Evolutionary conservation across 2,797 vertebrate genomes (phyloP).

Genomic region (Oryzias sinensis): DNA sequence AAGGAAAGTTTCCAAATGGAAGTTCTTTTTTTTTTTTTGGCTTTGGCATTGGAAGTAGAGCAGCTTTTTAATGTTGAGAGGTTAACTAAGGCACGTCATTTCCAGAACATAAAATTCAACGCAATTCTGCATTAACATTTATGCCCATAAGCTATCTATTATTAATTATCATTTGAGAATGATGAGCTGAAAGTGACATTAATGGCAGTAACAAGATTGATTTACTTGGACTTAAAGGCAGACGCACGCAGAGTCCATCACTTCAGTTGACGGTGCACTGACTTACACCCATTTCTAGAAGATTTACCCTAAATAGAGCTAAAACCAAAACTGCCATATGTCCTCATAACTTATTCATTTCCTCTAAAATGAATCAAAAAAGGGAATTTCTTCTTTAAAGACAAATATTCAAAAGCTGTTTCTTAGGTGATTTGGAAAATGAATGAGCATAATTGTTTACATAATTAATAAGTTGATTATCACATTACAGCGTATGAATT

Average conservation of each 20-base stretch:
- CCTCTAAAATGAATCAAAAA: not conserved
- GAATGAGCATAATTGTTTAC: slow-evolving; percentile 59
- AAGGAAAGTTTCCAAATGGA: slow-evolving; percentile 67
- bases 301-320: not conserved
- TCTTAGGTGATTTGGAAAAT: slow-evolving; percentile 37
- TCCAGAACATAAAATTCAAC: slow-evolving; percentile 76
- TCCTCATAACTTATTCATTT: not conserved
- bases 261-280: slow-evolving; percentile 14
- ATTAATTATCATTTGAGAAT: slow-evolving; percentile 84
- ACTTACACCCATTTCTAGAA: slow-evolving; percentile 12
- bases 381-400: slow-evolving; percentile 22
- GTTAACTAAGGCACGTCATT: slow-evolving; percentile 76
- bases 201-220: slow-evolving; percentile 83
- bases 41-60: slow-evolving; percentile 53
- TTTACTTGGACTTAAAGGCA: slow-evolving; percentile 70
- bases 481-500: slow-evolving; percentile 57
- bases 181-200: slow-evolving; percentile 86
- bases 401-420: slow-evolving; percentile 35
- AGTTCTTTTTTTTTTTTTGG: slow-evolving; percentile 49
- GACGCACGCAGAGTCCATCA: slow-evolving; percentile 20
- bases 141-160: slow-evolving; percentile 83
- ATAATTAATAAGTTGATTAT: slow-evolving; percentile 69
- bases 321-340: slow-evolving; percentile 1
- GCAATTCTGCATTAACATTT: slow-evolving; percentile 83
- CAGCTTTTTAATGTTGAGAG: slow-evolving; percentile 70